phyloP scores from a whole-genome alignment of 2,797 vertebrate species.

The Hemibagrus guttatus region DNA sequence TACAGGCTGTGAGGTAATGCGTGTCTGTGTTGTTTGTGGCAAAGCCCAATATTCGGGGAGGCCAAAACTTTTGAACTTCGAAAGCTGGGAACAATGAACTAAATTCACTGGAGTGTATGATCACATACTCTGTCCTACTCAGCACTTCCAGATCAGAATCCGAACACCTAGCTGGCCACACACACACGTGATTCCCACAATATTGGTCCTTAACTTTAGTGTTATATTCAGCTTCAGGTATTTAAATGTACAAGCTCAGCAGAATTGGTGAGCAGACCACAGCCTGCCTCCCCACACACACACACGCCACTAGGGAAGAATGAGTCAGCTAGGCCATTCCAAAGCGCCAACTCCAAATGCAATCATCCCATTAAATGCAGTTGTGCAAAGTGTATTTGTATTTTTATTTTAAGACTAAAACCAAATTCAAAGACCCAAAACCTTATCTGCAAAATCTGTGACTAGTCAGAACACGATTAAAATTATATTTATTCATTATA shows the following conservation, averaged over 20 bases:
- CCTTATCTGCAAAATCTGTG: neutral
- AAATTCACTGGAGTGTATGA: slow-evolving; percentile 56
- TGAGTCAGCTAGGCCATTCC: slow-evolving; percentile 18
- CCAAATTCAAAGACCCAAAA: neutral
- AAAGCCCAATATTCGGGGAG: slow-evolving; percentile 57
- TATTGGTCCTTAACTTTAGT: neutral
- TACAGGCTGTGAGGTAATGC: slow-evolving; percentile 53
- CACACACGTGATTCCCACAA: neutral
- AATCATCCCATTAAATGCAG: neutral
- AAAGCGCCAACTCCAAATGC: slow-evolving; percentile 5
- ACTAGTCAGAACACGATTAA: neutral
- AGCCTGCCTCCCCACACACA: neutral
- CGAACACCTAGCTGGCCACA: neutral
- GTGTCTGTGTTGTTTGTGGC: slow-evolving; percentile 51
- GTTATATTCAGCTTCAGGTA: neutral
- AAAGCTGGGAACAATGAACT: slow-evolving; percentile 60
- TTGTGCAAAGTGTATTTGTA: neutral
- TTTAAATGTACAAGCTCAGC: slow-evolving; percentile 6
- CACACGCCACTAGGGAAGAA: slow-evolving; percentile 6
- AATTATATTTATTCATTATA: neutral
- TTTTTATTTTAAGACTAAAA: neutral
- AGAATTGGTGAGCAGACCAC: neutral
- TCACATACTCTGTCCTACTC: slow-evolving; percentile 59
- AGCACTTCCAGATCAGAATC: slow-evolving; percentile 47
- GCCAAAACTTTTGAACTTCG: slow-evolving; percentile 61